These are phyloP conservation scores for Anser brachyrhynchus DNA, from an alignment of 2,113 vertebrate species.

Conservation along the genomic window DNA sequence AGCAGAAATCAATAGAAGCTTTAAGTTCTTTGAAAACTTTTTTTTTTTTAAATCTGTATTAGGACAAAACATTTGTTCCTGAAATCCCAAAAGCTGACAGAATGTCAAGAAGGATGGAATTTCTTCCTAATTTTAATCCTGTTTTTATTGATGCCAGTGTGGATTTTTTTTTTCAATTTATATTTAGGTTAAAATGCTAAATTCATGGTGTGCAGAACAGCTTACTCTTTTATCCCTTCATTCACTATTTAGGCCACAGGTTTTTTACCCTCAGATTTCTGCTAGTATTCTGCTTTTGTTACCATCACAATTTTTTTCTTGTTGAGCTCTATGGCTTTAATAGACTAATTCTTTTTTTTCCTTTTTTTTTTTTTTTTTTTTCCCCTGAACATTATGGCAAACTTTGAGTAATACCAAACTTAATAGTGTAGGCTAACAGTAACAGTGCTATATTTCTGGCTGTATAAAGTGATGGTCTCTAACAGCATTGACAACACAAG, in stretches of 20 bases:
- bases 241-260: neutral
- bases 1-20: neutral
- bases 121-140: neutral
- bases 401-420: neutral
- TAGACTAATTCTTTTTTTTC: neutral
- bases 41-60: neutral
- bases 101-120: neutral
- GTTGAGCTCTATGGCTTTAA: neutral
- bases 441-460: neutral
- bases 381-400: neutral
- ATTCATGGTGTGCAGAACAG: neutral
- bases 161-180: neutral
- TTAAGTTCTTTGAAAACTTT: neutral
- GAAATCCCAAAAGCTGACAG: neutral
- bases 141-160: neutral
- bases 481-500: neutral
- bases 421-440: neutral
- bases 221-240: neutral
- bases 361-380: neutral
- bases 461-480: neutral
- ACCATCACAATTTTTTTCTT: neutral
- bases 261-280: neutral
- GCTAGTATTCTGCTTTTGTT: rapidly evolving
- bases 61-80: neutral
- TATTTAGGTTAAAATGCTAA: neutral